Evolutionary conservation across 2,113 vertebrate genomes (phyloP), one percentile per base, ranked within the genome.

Genomic region (Psittacula cyanocephala): DNA sequence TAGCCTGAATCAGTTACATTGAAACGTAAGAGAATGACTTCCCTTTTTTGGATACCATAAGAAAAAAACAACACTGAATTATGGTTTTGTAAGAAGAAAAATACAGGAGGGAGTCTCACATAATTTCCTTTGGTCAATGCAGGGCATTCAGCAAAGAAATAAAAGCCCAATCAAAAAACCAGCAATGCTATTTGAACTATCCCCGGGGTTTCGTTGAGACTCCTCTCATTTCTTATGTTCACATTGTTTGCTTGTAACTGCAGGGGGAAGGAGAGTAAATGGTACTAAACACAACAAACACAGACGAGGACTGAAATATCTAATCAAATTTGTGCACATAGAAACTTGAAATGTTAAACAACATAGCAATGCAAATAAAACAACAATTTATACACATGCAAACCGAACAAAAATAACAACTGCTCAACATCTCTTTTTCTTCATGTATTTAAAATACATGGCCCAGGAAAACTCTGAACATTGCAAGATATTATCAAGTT

Each of bases 21-120:
- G 72, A 83, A 93, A 68, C 75, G 69, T 29, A 57, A 41, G 17
- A 75, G 60, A 85, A 91, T 81, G 52, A 85, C 74, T 95, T 96
- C 93, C 77, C 57, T 91, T 93, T 96, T 94, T 91, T 84, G 44
- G 72, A 85, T 72, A 57, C 16, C 0, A 0, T 68, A 3, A 59
- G 33, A 23, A 79, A 80, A 95, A 86, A 44, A 35, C 46, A 71
- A 5, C 13, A 8, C 43, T 81, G 37, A 94, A 53, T 64, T 70
- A 68, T 13, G 16, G 71, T 64, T 89, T 46, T 64, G 37, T 69
- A 89, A 89, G 44, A 91, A 33, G 37, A 88, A 89, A 94, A 91
- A 70, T 65, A 62, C 13, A 57, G 14, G 14, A 88, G 4, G 6
- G 22, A 57, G 10, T 52, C 46, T 7, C 24, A 64, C 8, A 17